Evolutionary conservation across 2,797 vertebrate genomes (phyloP), one percentile per base, ranked within the genome.

Genomic region (Tarsius wallacei): DNA sequence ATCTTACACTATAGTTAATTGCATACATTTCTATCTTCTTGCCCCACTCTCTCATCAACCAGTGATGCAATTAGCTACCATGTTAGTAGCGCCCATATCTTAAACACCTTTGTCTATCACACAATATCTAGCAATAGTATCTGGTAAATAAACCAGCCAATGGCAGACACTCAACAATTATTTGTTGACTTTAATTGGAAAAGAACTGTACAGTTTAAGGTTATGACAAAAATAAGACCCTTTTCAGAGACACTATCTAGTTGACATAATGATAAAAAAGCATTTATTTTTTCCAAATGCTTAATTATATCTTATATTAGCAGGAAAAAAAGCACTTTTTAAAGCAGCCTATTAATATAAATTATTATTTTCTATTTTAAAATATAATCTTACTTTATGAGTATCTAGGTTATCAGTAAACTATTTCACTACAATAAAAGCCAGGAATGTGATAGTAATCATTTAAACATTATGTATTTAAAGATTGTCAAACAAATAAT

Each of bases 231-330:
- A 64, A 81, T 64, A 68, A 93, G 55, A 87, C 3, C 64, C 0
- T 84, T 88, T 96, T 90, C 59, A 83, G 42, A 93, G 51, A 82
- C 2, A 87, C 33, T 87, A 26, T 0, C 26, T 82, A 81, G 4
- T 16, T 66, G 3, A 4, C 36, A 85, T 83, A 90, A 90, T 24
- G 51, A 93, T 11, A 76, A 3, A 78, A 87, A 0, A 36, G 2
- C 15, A 96, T 85, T 91, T 91, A 87, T 77, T 93, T 68, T 82
- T 81, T 63, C 86, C 53, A 97, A 95, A 66, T 97, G 51, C 12
- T 80, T 85, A 93, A 76, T 77, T 9, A 84, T 42, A 2, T 0
- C 83, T 66, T 97, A 9, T 53, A 85, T 91, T 66, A 78, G 91
- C 47, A 1, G 74, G 76, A 93, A 91, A 51, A 51, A 42, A 70